Evolutionary conservation across 2,113 vertebrate species (phyloP).

Genomic region (Hemiscyllium ocellatum): DNA sequence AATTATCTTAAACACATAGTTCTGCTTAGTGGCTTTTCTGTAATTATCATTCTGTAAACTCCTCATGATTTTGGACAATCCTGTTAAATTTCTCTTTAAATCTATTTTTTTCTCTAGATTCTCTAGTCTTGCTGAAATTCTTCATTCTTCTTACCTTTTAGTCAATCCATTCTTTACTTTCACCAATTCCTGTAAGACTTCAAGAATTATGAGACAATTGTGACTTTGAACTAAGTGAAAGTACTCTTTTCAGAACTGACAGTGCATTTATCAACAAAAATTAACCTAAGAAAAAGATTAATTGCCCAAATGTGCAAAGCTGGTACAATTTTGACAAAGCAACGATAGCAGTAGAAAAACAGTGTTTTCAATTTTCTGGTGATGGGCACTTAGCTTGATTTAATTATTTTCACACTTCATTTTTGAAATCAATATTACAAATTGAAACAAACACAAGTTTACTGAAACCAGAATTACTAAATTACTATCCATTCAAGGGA

Average conservation of each 20-base stretch:
- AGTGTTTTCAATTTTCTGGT: not conserved
- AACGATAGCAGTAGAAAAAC: not conserved
- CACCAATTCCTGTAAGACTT: not conserved
- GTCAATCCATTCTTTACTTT: not conserved
- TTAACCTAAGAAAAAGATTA: not conserved
- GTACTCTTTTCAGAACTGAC: not conserved
- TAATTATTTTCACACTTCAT: not conserved
- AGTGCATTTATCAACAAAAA: not conserved
- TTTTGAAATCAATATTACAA: not conserved
- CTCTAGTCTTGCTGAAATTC: not conserved
- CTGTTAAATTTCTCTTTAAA: not conserved
- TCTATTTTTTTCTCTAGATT: not conserved
- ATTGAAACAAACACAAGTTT: not conserved
- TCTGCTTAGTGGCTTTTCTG: not conserved
- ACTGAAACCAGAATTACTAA: not conserved
- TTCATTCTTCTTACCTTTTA: not conserved
- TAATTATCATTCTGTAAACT: not conserved
- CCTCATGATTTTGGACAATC: not conserved
- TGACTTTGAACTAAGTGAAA: not conserved
- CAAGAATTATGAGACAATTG: not conserved
- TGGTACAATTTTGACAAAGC: not conserved
- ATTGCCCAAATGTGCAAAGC: not conserved
- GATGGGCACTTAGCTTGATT: not conserved
- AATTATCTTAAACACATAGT: not conserved
- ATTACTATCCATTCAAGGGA: not conserved